Base-by-base conservation (phyloP, 2,113 vertebrate genomes). In the Sula dactylatra region DNA sequence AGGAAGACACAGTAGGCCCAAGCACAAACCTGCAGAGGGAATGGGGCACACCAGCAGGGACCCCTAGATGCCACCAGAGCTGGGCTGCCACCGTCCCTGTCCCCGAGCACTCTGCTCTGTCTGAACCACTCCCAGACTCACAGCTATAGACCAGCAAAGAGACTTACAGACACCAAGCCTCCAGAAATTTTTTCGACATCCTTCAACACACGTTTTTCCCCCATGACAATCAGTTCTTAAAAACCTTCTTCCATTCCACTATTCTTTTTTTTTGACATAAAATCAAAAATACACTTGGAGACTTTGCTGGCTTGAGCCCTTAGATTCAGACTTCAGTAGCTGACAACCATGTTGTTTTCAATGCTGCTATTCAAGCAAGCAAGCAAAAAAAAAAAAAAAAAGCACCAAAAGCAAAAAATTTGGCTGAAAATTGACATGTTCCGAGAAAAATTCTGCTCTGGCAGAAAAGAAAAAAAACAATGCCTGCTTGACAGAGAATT, bases 341-440 rank as follows among this genome's bases (percentile, higher is more conserved):
- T 96, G 94, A 93, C 92, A 97, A 83, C 72, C 18, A 18, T 10
- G 71, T 82, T 82, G 59, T 84, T 90, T 91, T 66, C 71, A 86
- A 55, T 4, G 2, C 16, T 78, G 77, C 50, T 92, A 80, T 88
- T 81, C 83, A 88, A 94, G 64, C 40, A 83, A 67, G 22, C 2
- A 74, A 69, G n/a, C n/a, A n/a, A 69, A 56, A 11, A 16, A 58
- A 36, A 18, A 22, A 27, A 8, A 50, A 38, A 45, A 65, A 83
- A 36, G 14, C 45, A 93, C 59, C 76, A 78, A 96, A 94, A 97
- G 55, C 16, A 47, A 88, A 88, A 94, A 80, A 84, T 83, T 78
- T 89, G 86, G 80, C 73, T 85, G 80, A 72, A 88, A 90, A 94
- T 88, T 88, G 76, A 92, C 91, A 88, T 9, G 40, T 96, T 96